Evolutionary conservation across 2,888 invertebrate species (phyloP), one percentile per base, ranked within the genome.

Genomic region (Pristionchus exspectatus): DNA sequence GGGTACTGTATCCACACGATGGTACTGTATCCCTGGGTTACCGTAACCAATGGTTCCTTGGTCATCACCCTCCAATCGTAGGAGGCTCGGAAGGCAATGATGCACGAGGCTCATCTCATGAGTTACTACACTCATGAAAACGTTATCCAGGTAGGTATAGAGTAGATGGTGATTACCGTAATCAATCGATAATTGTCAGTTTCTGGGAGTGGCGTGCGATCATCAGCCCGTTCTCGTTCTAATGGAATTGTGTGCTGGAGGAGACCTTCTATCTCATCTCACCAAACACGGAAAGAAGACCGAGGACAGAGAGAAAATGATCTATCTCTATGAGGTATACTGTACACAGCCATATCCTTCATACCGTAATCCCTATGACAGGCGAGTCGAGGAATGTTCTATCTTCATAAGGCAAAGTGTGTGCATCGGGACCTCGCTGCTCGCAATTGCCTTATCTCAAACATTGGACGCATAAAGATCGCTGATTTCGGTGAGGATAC

Each of bases 401-500:
- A 97, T 95, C 96, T 97, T 30, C 97, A 97, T 0, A 96, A 97
- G 0, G 97, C 97, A 93, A 96, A 97, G 93, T 97, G 97, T 95
- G 97, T 97, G 0, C 97, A 97, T 95, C 96, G 97, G 74, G 97
- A 98, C 95, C 96, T 97, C 90, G 97, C 98, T 0, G 97, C 97
- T 90, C 96, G 97, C 89, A 98, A 98, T 95, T 97, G 97, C 94
- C 96, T 98, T 24, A 92, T 95, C 27, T 91, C 91, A 0, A 90
- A 72, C 27, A 89, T 87, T 18, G 92, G 90, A 2, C 66, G 18
- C 27, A 74, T 91, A 77, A 92, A 92, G 90, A 90, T 93, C 33
- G 84, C 92, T 0, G 93, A 93, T 89, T 93, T 93, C 69, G 93
- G 89, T 66, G 50, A 54, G 38, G 18, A 66, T 87, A 81, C 81